Conservation (phyloP, 2,797 vertebrate species). For the Epinephelus malabaricus region DNA sequence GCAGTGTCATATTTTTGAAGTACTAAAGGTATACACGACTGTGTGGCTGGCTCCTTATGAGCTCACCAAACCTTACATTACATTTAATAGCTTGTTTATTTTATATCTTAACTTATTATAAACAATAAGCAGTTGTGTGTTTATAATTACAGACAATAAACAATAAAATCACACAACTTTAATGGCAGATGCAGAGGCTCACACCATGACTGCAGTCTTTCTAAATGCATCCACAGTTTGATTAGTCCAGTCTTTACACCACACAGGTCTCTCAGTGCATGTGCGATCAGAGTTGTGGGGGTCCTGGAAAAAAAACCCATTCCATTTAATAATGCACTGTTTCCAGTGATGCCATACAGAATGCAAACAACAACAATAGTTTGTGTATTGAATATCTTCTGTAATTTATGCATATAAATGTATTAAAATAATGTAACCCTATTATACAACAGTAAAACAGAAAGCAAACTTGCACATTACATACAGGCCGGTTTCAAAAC, state of each 20-base stretch:
- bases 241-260: background rate
- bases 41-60: conserved; percentile 1
- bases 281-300: background rate
- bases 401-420: too few relatives aligned
- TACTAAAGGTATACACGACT: background rate
- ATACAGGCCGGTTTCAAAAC: too few relatives aligned
- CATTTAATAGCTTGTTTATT: background rate
- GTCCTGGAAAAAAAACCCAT: too few relatives aligned
- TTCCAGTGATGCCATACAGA: too few relatives aligned
- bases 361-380: too few relatives aligned
- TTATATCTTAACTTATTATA: background rate
- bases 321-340: too few relatives aligned
- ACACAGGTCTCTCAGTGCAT: background rate
- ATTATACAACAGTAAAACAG: too few relatives aligned
- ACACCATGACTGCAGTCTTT: background rate
- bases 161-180: background rate
- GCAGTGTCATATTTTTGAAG: background rate
- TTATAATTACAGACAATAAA: background rate
- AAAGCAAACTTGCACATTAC: too few relatives aligned
- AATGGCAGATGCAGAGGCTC: background rate
- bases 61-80: background rate
- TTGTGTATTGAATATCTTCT: too few relatives aligned
- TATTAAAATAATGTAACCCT: too few relatives aligned
- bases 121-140: background rate
- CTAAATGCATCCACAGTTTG: background rate